Base-by-base conservation (phyloP, 1,140 invertebrate genomes). In the Pissodes strobi region DNA sequence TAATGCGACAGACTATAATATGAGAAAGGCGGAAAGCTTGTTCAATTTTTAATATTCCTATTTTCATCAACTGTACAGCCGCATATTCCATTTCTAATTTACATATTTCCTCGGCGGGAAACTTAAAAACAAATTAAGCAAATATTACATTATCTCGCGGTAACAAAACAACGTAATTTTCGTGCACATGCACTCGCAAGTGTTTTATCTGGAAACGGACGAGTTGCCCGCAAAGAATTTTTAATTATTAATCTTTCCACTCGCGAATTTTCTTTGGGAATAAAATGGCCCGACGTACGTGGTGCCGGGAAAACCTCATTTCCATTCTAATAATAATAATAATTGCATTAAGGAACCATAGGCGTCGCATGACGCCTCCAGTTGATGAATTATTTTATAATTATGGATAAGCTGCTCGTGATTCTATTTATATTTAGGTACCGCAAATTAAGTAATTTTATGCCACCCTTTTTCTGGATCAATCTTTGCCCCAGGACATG, bases 171-270 rank as follows among this genome's bases (percentile, higher is more conserved):
- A 41, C 18, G 53, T 41, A 56, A 56, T 56, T 41, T 41, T 56
- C 53, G 23, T 43, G 22, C 21, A 53, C 25, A 30, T 39, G 27
- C 37, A 38, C 15, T 22, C 51, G 19, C 37, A 56, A 56, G 38
- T 41, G 38, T 56, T 56, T 56, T 43, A 43, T 41, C 53, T 41
- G 34, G 53, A 9, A 56, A 39, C 53, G 38, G 53, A 19, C 34
- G 53, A 56, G 53, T 56, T 43, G 19, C 34, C 39, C 37, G 53
- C 53, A 41, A 56, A 56, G 53, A 56, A 56, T 56, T 56, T 56
- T 56, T 56, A 56, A 56, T 56, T 56, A 56, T 56, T 56, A 56
- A 56, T 56, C 53, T 56, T 56, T 56, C 53, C 34, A 23, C 38
- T 18, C 18, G 38, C 34, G 53, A 39, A 41, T 41, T 41, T 56